Percentiles rank a stretch among this genome's conserved stretches.
phyloP scores from a whole-genome alignment of 2,888 invertebrate genomes.

The Trichacis sp. region DNA sequence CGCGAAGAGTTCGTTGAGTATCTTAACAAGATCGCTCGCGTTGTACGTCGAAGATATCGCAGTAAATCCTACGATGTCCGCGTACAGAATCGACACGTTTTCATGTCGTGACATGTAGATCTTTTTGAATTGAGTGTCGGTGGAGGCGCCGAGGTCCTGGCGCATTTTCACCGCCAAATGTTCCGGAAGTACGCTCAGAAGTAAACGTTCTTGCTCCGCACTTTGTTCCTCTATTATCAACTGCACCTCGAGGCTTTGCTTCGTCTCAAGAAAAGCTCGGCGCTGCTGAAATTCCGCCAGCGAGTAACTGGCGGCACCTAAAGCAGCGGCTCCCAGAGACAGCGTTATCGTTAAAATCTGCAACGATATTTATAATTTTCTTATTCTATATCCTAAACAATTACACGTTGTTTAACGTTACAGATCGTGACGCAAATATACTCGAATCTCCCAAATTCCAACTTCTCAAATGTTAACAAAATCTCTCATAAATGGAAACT shows the following conservation, averaged over 20 bases:
- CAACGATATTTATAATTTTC: too few species aligned
- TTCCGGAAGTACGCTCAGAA: slow-evolving; percentile 93
- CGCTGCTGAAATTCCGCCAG: slow-evolving; percentile 86
- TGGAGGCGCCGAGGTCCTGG: slow-evolving; percentile 87
- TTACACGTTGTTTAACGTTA: too few species aligned
- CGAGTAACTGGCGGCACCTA: slow-evolving; percentile 81
- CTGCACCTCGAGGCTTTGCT: slow-evolving; percentile 91
- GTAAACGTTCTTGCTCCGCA: slow-evolving; percentile 90
- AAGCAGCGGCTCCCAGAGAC: slow-evolving; percentile 74
- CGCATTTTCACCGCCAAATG: slow-evolving; percentile 98
- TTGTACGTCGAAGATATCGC: slow-evolving; percentile 95
- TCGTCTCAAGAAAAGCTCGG: slow-evolving; percentile 89
- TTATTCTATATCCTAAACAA: too few species aligned
- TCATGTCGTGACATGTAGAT: slow-evolving; percentile 98
- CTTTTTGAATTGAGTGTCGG: slow-evolving; percentile 95
- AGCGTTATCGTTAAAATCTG: slow-evolving; percentile 67
- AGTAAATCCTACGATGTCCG: slow-evolving; percentile 98
- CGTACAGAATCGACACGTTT: slow-evolving; percentile 97
- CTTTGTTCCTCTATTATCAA: slow-evolving; percentile 94
- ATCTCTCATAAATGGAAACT: too few species aligned
- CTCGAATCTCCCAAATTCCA: too few species aligned
- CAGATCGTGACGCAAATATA: too few species aligned
- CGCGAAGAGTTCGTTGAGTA: slow-evolving; percentile 95
- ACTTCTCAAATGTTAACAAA: too few species aligned
- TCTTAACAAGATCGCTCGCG: slow-evolving; percentile 94